Base-by-base conservation (phyloP, 2,797 vertebrate species). In the Siniperca scherzeri region DNA sequence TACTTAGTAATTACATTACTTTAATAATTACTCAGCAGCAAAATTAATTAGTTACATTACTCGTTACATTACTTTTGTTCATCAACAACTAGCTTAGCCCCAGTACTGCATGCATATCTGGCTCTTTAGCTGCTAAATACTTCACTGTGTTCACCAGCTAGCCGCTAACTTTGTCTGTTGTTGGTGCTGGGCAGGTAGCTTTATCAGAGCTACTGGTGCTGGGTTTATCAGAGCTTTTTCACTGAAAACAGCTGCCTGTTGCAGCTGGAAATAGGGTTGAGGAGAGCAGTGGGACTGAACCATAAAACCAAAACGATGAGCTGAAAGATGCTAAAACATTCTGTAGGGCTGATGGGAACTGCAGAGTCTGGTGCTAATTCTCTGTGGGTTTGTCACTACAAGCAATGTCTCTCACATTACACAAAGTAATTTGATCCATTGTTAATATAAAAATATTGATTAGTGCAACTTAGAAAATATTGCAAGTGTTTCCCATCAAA, bases 271-370 rank as follows among this genome's bases (percentile, higher is more conserved):
- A 59, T 57, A 22, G 5, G n/a, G 65, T 85, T 61, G 22, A 76
- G 12, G 22, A 76, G 16, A 66, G 56, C 27, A 30, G 40, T 14
- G 33, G 33, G 38, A 48, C 27, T 68, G 59, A 57, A 83, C 16
- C 22, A 25, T 74, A 22, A 74, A 78, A 40, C n/a, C 27, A 62
- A 79, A 79, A 67, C 36, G 72, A 74, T 48, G 14, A 69, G 27
- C 40, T 70, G 27, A 19, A 70, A 25, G 12, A 59, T 46, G 25
- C 33, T 69, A 61, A 78, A 76, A 67, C n/a, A 9, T 30, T 83
- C 33, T 78, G 40, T 14, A 42, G 19, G 68, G 62, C 30, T 55
- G 30, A 17, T 16, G 6, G 27, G 25, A 55, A 25, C 53, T 48
- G 66, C 8, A 21, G 19, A 71, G 8, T 55, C 8, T 72, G 14